Evolutionary conservation across 2,888 invertebrate species (phyloP).

Genomic region (Poecilus cupreus): DNA sequence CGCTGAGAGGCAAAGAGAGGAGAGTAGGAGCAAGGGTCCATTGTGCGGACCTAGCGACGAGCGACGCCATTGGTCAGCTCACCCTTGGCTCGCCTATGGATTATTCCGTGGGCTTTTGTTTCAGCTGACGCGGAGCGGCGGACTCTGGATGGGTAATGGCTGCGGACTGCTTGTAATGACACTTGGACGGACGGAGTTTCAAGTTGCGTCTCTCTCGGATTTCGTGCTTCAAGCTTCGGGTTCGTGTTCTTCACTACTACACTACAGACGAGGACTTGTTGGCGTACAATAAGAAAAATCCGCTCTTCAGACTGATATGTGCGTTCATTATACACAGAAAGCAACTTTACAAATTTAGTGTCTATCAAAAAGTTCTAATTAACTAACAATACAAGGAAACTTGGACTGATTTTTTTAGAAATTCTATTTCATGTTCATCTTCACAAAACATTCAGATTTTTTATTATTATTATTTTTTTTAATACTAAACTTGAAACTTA

Average conservation of each 20-base stretch:
- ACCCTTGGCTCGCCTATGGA: constrained; percentile 73
- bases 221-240: not conserved
- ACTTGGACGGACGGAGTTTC: constrained; percentile 69
- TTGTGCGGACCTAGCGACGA: constrained; percentile 61
- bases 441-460: too few relatives aligned
- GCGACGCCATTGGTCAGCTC: constrained; percentile 71
- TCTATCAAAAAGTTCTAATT: too few relatives aligned
- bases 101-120: constrained; percentile 73
- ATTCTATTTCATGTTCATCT: too few relatives aligned
- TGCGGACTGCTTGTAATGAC: constrained; percentile 71
- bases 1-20: constrained; percentile 54
- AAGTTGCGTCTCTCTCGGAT: not conserved
- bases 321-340: too few relatives aligned
- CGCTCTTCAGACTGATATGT: not conserved
- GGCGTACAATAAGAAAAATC: not conserved
- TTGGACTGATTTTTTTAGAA: too few relatives aligned
- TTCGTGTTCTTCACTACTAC: not conserved
- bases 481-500: too few relatives aligned
- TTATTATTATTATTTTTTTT: too few relatives aligned
- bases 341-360: too few relatives aligned
- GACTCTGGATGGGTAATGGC: constrained; percentile 66
- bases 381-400: too few relatives aligned
- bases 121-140: constrained; percentile 66
- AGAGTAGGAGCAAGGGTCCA: constrained; percentile 63
- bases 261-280: not conserved